These are phyloP conservation scores for Platyscapa corneri DNA, from an alignment of 1,140 invertebrate species.

Conservation along the genomic window DNA sequence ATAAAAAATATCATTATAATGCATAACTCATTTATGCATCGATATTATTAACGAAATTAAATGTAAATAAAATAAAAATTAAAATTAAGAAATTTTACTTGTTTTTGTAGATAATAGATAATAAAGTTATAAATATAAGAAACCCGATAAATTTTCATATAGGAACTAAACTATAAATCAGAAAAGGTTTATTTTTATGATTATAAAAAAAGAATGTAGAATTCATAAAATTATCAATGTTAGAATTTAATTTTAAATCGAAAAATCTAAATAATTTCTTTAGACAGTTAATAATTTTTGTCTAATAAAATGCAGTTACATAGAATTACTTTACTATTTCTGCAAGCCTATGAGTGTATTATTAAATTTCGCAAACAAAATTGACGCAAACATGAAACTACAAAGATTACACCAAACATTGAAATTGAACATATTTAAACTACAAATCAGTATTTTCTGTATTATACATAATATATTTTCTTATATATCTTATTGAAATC, in stretches of 20 bases:
- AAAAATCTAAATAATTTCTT: neutral
- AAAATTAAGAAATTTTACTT: no score
- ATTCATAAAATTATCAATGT: neutral
- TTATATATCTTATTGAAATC: no score
- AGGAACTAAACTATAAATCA: neutral
- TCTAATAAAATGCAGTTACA: neutral
- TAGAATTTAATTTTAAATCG: neutral
- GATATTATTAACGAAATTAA: no score
- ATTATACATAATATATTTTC: no score
- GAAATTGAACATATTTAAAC: neutral
- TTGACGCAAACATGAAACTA: slow-evolving; percentile 50
- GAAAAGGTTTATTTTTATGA: neutral
- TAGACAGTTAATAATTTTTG: neutral
- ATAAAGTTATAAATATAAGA: neutral
- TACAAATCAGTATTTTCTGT: neutral
- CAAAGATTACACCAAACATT: neutral
- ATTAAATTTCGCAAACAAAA: slow-evolving; percentile 47
- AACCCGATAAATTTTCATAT: no score
- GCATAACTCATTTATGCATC: neutral
- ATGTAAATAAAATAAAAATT: no score
- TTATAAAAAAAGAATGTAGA: neutral
- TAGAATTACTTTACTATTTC: neutral
- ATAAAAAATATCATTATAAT: neutral
- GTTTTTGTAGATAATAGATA: no score
- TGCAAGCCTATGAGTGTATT: slow-evolving; percentile 8